A percentile compares a stretch with the other conserved stretches of the same genome.
Evolutionary conservation across 2,797 vertebrate genomes (phyloP).

Genomic region (Anguilla anguilla): DNA sequence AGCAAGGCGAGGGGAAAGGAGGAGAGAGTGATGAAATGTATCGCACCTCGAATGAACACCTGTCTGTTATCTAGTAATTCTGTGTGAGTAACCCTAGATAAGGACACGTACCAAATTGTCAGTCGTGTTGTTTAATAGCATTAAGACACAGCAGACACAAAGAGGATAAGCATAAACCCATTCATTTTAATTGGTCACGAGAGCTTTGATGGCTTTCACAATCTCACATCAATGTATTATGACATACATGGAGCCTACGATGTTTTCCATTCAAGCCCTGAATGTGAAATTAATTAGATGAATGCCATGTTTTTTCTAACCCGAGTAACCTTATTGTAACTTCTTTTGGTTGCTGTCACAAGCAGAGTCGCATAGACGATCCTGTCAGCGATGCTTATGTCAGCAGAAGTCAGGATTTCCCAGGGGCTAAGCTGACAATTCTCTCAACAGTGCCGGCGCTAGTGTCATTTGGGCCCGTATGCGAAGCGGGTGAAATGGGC

Average conservation of each 20-base stretch:
- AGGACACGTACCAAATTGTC: background rate
- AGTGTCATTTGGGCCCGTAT: too few relatives aligned
- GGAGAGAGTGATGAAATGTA: background rate
- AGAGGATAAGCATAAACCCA: background rate
- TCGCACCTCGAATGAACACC: background rate
- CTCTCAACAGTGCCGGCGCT: background rate
- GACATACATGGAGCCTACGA: background rate
- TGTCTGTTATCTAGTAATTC: background rate
- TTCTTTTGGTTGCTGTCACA: background rate
- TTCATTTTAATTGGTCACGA: background rate
- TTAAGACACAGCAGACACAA: background rate
- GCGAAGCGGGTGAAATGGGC: too few relatives aligned
- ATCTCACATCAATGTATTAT: background rate
- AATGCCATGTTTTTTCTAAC: background rate
- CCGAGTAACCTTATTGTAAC: background rate
- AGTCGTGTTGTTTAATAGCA: background rate
- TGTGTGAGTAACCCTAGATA: background rate
- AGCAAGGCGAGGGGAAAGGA: background rate
- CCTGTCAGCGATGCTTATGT: background rate
- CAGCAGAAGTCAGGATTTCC: slow-evolving; percentile 11
- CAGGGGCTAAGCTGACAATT: background rate
- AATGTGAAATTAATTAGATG: background rate
- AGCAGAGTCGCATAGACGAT: background rate
- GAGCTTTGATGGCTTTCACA: background rate
- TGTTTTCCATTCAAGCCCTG: background rate